Evolutionary conservation across 2,888 invertebrate genomes (phyloP).

Genomic region (Lithophane socia): DNA sequence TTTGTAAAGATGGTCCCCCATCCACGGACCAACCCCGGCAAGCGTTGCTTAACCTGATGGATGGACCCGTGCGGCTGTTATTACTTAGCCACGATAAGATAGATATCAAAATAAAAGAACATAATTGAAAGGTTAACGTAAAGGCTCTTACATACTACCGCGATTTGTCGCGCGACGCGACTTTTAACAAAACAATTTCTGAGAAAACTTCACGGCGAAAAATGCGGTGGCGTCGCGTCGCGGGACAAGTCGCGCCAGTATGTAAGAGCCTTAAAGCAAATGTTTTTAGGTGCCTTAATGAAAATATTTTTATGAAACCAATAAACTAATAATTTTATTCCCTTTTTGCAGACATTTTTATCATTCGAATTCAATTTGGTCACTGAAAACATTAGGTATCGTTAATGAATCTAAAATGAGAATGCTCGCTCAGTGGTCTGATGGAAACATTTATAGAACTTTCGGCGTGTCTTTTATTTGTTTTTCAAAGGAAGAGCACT

Average conservation of each 20-base stretch:
- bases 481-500: background rate
- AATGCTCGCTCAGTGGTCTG: background rate
- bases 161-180: no score
- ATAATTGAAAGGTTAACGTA: background rate
- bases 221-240: no score
- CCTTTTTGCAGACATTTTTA: background rate
- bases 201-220: no score
- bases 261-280: background rate
- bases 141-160: no score
- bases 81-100: no score
- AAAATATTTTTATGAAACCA: background rate
- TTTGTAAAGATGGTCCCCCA: no score
- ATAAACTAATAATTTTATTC: no score
- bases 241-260: no score
- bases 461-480: background rate
- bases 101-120: background rate
- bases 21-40: no score
- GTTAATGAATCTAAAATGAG: background rate
- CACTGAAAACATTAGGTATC: background rate
- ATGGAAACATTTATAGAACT: slow-evolving; percentile 2
- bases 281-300: background rate
- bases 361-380: background rate
- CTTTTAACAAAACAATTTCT: no score
- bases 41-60: no score
- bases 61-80: no score